Conservation (phyloP, 2,888 invertebrate species). For the Perithous albicinctus region DNA sequence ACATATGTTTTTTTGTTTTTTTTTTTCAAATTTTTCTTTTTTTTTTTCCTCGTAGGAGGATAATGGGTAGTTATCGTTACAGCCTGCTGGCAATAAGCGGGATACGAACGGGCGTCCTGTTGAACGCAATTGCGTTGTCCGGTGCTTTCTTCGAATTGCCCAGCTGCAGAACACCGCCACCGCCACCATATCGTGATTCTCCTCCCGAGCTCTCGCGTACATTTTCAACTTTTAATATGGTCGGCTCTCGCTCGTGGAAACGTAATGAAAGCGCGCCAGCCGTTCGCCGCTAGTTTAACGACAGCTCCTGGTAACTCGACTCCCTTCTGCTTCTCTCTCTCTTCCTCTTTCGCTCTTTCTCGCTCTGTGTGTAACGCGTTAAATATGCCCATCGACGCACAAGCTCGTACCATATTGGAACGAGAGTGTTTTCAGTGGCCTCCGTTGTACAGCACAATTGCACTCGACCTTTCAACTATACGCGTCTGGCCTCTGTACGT, state of each 20-base stretch:
- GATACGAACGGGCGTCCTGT: constrained; percentile 1
- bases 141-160: constrained; percentile 31
- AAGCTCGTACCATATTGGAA: constrained; percentile 9
- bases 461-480: not conserved
- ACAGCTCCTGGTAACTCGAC: not conserved
- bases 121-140: constrained; percentile 18
- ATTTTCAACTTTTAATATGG: constrained; percentile 45
- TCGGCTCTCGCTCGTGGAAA: constrained; percentile 16
- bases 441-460: constrained; percentile 19
- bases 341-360: too few species aligned
- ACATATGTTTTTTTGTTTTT: not conserved
- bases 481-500: constrained; percentile 15
- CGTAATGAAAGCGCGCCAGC: constrained; percentile 38
- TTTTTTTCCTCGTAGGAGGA: not conserved
- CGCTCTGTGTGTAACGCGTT: constrained; percentile 10
- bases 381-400: constrained; percentile 9
- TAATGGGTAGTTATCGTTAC: constrained; percentile 39
- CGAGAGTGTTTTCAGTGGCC: constrained; percentile 4
- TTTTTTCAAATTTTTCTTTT: not conserved
- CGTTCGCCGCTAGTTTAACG: constrained; percentile 12
- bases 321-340: not conserved
- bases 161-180: not conserved
- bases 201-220: constrained; percentile 6
- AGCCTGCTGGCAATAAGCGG: constrained; percentile 29
- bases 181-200: constrained; percentile 18